phyloP scores from a whole-genome alignment of 2,888 invertebrate genomes.

The Nymphalis c-album region DNA sequence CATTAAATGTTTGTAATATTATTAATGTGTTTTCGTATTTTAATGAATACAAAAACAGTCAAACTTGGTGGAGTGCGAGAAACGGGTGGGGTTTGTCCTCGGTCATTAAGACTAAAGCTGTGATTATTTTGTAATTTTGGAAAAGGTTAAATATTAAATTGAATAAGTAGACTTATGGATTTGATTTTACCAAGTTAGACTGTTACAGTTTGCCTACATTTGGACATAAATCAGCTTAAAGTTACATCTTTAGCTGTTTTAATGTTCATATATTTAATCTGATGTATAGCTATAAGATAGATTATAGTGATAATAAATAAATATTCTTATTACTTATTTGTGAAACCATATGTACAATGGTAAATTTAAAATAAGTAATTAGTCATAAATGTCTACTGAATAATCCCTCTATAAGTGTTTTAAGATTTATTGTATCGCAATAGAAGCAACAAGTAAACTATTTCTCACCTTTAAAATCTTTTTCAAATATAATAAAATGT shows the following conservation, averaged over 20 bases:
- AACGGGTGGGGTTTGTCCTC: background rate
- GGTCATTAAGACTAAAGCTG: background rate
- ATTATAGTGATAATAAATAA: no score
- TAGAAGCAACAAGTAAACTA: no score
- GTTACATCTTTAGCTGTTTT: background rate
- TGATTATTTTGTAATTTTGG: background rate
- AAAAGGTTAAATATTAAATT: background rate
- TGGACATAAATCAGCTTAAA: background rate
- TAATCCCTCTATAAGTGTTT: no score
- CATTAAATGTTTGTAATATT: background rate
- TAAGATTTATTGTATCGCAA: no score
- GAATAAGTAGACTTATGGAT: background rate
- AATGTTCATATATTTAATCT: background rate
- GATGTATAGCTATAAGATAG: no score
- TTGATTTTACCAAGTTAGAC: slow-evolving; percentile 3
- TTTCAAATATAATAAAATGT: no score
- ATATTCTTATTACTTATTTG: no score
- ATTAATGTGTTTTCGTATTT: background rate
- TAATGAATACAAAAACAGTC: slow-evolving; percentile 1
- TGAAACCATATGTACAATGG: no score
- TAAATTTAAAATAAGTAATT: no score
- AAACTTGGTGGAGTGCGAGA: background rate
- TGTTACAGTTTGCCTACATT: background rate
- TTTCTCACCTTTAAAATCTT: no score
- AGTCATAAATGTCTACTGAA: no score